Percentiles rank a stretch among this genome's conserved stretches.
Evolutionary conservation across 2,113 vertebrate species (phyloP).

Genomic region (Capreolus pygargus): DNA sequence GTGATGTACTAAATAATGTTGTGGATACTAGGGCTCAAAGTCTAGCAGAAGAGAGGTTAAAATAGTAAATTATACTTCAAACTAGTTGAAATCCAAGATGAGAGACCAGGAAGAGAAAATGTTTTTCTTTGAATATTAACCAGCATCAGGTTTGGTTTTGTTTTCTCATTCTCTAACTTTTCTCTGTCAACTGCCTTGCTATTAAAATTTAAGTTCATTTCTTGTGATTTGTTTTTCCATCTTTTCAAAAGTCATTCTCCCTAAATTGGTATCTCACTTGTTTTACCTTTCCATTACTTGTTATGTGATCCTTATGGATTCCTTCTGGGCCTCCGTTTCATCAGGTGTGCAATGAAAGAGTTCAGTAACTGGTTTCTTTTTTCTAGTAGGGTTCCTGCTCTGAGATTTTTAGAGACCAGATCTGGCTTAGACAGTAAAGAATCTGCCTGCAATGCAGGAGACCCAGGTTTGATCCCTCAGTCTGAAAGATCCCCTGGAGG

Average conservation of each 20-base stretch:
- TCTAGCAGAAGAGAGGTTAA: background rate
- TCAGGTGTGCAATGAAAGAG: background rate
- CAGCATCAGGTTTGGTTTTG: background rate
- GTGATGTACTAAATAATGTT: background rate
- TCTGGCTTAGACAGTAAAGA: background rate
- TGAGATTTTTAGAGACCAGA: background rate
- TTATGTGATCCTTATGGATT: background rate
- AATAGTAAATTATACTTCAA: background rate
- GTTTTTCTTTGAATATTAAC: background rate
- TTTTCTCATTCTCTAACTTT: background rate
- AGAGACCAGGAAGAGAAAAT: background rate
- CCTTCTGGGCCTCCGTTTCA: background rate
- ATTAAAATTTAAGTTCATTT: background rate
- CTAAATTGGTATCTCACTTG: background rate
- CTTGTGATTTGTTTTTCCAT: background rate
- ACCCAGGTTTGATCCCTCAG: background rate
- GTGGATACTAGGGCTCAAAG: background rate
- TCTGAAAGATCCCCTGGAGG: background rate
- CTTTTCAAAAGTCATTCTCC: background rate
- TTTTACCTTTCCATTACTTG: background rate
- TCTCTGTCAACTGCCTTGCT: background rate
- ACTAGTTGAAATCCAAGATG: background rate
- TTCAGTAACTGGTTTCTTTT: background rate
- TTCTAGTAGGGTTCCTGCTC: background rate
- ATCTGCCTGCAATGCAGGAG: background rate